Percentiles rank a stretch among this genome's conserved stretches.
phyloP scores from a whole-genome alignment of 2,113 vertebrate genomes.

The Pterocles gutturalis region DNA sequence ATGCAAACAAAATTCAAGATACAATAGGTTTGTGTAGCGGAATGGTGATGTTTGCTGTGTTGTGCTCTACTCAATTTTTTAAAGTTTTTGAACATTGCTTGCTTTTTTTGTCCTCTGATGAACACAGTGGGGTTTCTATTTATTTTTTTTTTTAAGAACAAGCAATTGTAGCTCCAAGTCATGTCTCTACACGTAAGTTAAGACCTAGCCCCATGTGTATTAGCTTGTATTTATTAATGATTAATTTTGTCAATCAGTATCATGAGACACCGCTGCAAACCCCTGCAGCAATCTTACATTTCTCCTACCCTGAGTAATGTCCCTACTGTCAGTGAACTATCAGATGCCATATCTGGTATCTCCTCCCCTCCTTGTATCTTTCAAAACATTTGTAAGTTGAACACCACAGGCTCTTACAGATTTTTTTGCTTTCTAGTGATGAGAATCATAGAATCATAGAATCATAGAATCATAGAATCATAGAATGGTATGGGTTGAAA shows the following conservation, averaged over 20 bases:
- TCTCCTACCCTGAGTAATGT: neutral
- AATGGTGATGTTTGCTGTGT: neutral
- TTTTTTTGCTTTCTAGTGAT: neutral
- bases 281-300: neutral
- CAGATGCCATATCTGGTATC: neutral
- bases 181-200: neutral
- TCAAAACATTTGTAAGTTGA: neutral
- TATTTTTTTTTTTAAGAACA: neutral
- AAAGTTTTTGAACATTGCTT: neutral
- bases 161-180: neutral
- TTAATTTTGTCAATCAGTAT: neutral
- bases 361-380: neutral
- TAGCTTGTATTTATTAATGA: neutral
- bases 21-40: neutral
- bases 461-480: no score
- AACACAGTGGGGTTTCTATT: rapidly evolving
- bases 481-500: no score
- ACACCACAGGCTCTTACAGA: neutral
- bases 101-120: neutral
- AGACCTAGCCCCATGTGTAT: neutral
- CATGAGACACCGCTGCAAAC: neutral
- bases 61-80: neutral
- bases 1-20: neutral
- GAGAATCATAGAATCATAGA: no score
- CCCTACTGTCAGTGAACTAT: neutral